Conservation (phyloP, 1,140 invertebrate genomes). For the Bombus confusus region DNA sequence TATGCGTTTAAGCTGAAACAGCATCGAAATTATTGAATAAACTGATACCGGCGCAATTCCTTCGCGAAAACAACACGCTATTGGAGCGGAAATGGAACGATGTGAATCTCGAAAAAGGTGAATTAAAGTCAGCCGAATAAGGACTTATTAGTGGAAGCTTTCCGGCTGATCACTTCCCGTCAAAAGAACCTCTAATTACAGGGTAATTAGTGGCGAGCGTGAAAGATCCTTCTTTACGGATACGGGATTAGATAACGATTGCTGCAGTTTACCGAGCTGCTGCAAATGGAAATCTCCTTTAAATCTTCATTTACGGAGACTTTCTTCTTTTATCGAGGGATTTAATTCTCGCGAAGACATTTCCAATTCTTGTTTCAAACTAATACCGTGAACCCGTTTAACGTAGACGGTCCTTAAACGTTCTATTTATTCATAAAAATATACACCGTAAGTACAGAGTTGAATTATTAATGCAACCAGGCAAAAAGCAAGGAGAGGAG, state of each 20-base stretch:
- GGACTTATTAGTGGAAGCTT: constrained; percentile 26
- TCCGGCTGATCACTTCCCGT: constrained; percentile 16
- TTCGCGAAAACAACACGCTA: not conserved
- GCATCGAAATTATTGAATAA: not conserved
- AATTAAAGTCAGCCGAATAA: not conserved
- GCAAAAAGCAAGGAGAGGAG: no score
- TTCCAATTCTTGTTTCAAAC: not conserved
- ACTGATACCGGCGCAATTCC: not conserved
- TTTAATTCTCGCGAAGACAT: constrained; percentile 4
- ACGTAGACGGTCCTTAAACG: not conserved
- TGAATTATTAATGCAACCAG: not conserved
- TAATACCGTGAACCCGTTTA: no score
- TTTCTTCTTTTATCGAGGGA: constrained; percentile 20
- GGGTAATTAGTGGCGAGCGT: constrained; percentile 34
- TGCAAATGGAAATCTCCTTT: constrained; percentile 45
- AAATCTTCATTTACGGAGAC: not conserved
- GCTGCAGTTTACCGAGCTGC: constrained; percentile 33
- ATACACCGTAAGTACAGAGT: not conserved
- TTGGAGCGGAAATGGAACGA: not conserved
- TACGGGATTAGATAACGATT: constrained; percentile 48
- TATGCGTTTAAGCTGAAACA: not conserved
- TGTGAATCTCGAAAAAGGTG: not conserved
- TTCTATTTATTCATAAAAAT: not conserved
- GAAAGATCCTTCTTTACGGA: constrained; percentile 8
- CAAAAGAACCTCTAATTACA: constrained; percentile 47